Evolutionary conservation across 2,797 vertebrate species (phyloP), one percentile per base, ranked within the genome.

Genomic region (Labroides dimidiatus): DNA sequence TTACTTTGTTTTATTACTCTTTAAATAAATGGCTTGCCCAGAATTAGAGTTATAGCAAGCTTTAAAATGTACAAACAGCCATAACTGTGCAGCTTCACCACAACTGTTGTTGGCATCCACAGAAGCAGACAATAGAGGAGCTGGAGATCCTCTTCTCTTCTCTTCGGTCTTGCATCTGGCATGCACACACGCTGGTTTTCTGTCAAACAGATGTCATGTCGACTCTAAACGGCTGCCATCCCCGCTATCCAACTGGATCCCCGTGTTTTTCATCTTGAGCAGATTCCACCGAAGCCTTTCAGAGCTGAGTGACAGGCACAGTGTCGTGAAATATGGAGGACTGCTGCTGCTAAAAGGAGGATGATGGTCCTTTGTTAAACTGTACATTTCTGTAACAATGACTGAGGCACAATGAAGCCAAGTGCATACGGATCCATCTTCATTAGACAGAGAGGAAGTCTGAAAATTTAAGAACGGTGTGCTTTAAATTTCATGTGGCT

Each of bases 171-270:
- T 84, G 89, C 85, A 87, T 92, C 81, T 85, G 89, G 86, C 89
- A 88, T 72, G 81, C 87, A 88, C 84, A 81, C 85, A 84, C 61
- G 57, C 87, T 81, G 87, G 75, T 88, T 87, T 82, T 88, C 90
- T 89, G 91, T 92, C 89, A 87, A 76, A 75, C 66, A 61, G 67
- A 86, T 86, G 87, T 90, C 90, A 89, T 87, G 86, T 90, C 84
- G 65, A 69, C 85, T 86, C 88, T 93, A 92, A 93, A 93, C 79
- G 85, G 82, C 86, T 87, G 86, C 84, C 81, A 73, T 90, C 81
- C 78, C 87, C 39, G 71, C 86, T 86, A 86, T 88, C 84, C 80
- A 85, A 89, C 84, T 74, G 79, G 82, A 88, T 85, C 78, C 83
- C 77, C 64, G 67, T 75, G 86, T 91, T 92, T 88, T 93, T 93